These are phyloP conservation scores for Pavo muticus DNA, from an alignment of 2,113 vertebrate genomes.

Conservation along the genomic window DNA sequence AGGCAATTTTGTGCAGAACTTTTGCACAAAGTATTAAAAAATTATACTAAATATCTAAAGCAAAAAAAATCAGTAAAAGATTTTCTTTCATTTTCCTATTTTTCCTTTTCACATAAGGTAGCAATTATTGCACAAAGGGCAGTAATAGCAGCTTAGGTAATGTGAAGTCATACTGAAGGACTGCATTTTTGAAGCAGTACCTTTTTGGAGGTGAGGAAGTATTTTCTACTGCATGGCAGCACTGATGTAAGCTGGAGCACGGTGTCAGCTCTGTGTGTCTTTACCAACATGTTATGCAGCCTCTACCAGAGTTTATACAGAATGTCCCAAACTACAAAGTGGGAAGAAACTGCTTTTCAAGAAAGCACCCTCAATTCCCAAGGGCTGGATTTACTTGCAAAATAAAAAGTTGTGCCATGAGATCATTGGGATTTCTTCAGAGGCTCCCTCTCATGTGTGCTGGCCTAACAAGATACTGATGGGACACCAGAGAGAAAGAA, in stretches of 20 bases:
- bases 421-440: neutral
- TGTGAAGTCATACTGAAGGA: neutral
- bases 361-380: neutral
- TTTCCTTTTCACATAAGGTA: neutral
- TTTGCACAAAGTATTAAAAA: neutral
- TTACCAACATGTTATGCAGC: neutral
- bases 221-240: neutral
- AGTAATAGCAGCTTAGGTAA: neutral
- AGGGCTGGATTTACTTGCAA: neutral
- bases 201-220: neutral
- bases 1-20: conserved; percentile 9
- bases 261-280: neutral
- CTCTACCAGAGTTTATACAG: neutral
- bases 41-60: conserved; percentile 16
- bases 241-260: neutral
- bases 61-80: neutral
- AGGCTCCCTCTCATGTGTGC: neutral
- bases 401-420: neutral
- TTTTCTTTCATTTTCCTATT: neutral
- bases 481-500: neutral
- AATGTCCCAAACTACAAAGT: neutral
- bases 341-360: neutral
- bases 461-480: neutral
- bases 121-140: neutral
- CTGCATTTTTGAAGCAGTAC: neutral